phyloP scores from a whole-genome alignment of 2,113 vertebrate species.

The Pseudorasbora parva region DNA sequence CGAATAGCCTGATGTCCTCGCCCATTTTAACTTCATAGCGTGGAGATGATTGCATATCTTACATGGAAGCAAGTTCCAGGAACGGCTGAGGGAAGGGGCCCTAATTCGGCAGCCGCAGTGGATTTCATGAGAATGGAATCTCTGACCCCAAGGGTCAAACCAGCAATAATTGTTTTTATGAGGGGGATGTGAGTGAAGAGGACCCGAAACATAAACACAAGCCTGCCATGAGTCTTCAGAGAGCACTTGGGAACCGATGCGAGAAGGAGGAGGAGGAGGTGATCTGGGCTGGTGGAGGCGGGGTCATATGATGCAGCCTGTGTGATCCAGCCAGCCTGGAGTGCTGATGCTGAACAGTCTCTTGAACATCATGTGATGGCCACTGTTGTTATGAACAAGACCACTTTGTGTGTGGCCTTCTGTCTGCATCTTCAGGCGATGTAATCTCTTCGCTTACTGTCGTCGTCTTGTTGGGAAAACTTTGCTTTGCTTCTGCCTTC shows the following conservation, averaged over 20 bases:
- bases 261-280: conserved; percentile 14
- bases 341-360: conserved; percentile 70
- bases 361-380: conserved; percentile 81
- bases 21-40: neutral
- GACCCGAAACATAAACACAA: conserved; percentile 56
- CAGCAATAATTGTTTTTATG: conserved; percentile 46
- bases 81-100: conserved; percentile 10
- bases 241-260: conserved; percentile 45
- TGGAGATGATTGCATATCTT: neutral
- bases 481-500: neutral
- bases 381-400: conserved; percentile 69
- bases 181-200: conserved; percentile 41
- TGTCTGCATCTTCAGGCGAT: conserved; percentile 26
- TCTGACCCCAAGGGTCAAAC: conserved; percentile 42
- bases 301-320: conserved; percentile 74
- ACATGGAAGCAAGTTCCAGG: conserved; percentile 4
- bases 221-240: conserved; percentile 35
- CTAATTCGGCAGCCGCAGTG: conserved; percentile 19
- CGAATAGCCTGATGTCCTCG: neutral
- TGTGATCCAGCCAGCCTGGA: conserved; percentile 71
- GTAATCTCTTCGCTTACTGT: conserved; percentile 3
- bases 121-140: conserved; percentile 50
- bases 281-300: conserved; percentile 51
- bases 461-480: neutral
- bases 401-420: conserved; percentile 49